Percentiles rank a stretch among this genome's conserved stretches.
Conservation (phyloP, 2,113 vertebrate genomes). For the Grantiella picta region DNA sequence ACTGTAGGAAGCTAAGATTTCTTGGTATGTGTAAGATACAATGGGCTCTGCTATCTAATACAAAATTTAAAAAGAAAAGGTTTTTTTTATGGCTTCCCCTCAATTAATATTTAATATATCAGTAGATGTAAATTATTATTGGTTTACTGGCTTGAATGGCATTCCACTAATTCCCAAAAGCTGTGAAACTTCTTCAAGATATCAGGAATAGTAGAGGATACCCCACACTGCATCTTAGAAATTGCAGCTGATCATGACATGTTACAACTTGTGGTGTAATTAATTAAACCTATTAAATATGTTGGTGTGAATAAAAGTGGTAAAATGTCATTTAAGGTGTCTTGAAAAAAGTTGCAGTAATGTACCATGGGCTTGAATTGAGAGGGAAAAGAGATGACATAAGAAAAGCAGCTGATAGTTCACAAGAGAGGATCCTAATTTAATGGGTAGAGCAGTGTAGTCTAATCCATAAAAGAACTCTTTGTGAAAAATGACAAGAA, state of each 20-base stretch:
- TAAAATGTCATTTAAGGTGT: background rate
- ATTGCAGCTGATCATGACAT: background rate
- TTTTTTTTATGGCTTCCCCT: accelerated
- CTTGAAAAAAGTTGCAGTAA: background rate
- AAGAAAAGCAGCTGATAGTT: background rate
- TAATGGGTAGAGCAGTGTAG: background rate
- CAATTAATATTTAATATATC: background rate
- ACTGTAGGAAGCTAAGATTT: background rate
- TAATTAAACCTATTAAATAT: background rate
- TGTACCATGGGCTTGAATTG: background rate
- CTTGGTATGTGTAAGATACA: background rate
- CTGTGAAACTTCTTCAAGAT: background rate
- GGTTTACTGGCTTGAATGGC: background rate
- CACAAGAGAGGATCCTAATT: background rate
- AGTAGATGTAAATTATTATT: background rate
- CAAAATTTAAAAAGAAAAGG: background rate
- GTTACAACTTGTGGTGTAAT: background rate
- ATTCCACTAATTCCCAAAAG: background rate
- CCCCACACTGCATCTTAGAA: background rate
- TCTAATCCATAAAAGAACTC: background rate
- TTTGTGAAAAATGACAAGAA: background rate
- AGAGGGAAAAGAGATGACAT: background rate
- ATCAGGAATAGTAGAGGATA: background rate
- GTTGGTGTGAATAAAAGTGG: background rate
- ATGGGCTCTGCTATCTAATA: background rate